phyloP scores from a whole-genome alignment of 2,797 vertebrate species.

The Microhierax caerulescens region DNA sequence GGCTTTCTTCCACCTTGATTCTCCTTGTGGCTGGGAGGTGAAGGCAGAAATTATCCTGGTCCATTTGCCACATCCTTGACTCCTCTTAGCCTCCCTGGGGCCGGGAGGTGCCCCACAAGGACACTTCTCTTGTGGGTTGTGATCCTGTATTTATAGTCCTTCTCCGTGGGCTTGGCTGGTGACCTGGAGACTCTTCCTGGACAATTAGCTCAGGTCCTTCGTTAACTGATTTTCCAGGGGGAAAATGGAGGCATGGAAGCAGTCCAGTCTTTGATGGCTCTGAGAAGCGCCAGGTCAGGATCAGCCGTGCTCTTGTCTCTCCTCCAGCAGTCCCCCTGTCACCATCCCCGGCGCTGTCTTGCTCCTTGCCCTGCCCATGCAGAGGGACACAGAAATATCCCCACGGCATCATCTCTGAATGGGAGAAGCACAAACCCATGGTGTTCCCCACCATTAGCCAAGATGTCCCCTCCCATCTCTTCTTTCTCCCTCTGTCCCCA shows the following conservation, averaged over 20 bases:
- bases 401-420: not conserved
- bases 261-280: not conserved
- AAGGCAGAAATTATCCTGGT: not conserved
- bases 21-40: not conserved
- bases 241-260: not conserved
- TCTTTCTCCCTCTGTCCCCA: not conserved
- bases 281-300: not conserved
- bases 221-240: not conserved
- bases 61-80: rapidly evolving
- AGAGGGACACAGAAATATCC: not conserved
- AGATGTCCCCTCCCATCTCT: not conserved
- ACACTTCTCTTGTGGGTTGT: not conserved
- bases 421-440: not conserved
- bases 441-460: not conserved
- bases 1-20: not conserved
- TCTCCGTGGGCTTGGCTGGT: not conserved
- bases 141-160: not conserved
- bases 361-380: not conserved
- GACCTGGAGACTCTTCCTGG: not conserved
- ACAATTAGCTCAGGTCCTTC: not conserved
- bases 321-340: not conserved
- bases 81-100: not conserved
- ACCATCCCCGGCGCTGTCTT: not conserved
- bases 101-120: not conserved
- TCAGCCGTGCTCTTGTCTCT: not conserved